Conservation (phyloP, 1,140 invertebrate species). For the Leptinotarsa undecemlineata region DNA sequence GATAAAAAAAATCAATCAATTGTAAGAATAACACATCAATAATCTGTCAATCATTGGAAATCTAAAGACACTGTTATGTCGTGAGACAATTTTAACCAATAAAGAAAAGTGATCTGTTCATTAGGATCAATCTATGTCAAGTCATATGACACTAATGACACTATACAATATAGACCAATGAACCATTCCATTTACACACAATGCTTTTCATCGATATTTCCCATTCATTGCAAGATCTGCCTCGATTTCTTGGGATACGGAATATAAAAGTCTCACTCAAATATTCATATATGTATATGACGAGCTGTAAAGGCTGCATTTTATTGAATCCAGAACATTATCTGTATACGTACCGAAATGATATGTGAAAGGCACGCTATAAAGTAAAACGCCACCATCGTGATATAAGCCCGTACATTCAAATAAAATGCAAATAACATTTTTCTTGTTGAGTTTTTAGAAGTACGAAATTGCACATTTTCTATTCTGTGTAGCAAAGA, state of each 20-base stretch:
- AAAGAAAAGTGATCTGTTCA: too few relatives aligned
- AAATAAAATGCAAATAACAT: constrained; percentile 21
- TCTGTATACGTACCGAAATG: constrained; percentile 10
- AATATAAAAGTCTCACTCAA: not conserved
- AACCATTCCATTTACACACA: too few relatives aligned
- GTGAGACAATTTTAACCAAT: too few relatives aligned
- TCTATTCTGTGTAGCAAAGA: too few relatives aligned
- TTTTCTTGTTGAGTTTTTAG: not conserved
- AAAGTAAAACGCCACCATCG: constrained; percentile 15
- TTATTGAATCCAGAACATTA: constrained; percentile 19
- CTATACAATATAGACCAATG: too few relatives aligned
- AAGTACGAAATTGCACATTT: not conserved
- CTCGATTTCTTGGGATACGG: not conserved
- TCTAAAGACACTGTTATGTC: too few relatives aligned
- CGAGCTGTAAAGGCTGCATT: constrained; percentile 7
- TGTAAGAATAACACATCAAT: too few relatives aligned
- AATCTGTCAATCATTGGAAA: too few relatives aligned
- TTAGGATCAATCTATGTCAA: too few relatives aligned
- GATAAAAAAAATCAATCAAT: too few relatives aligned
- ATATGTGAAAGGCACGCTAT: constrained; percentile 16
- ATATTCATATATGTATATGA: constrained; percentile 9
- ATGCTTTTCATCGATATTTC: not conserved
- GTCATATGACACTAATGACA: too few relatives aligned
- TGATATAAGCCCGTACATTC: not conserved
- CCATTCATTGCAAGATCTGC: not conserved